A percentile compares a stretch with the other conserved stretches of the same genome.
Evolutionary conservation across 2,797 vertebrate species (phyloP).

Genomic region (Eulemur mongoz): DNA sequence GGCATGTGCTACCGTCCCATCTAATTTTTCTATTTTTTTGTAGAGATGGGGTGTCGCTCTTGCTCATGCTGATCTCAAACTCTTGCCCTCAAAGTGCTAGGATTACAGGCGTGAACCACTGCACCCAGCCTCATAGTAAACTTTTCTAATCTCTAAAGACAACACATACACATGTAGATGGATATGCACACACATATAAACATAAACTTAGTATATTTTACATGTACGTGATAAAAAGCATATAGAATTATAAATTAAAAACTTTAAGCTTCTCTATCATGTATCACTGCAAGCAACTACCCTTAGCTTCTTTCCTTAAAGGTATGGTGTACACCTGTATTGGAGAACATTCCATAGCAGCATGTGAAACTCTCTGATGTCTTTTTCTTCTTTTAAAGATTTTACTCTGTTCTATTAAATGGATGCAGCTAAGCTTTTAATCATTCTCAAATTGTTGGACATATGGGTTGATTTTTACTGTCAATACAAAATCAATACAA

Average conservation of each 20-base stretch:
- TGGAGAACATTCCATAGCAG: not conserved
- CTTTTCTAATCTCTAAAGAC: not conserved
- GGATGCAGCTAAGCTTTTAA: not conserved
- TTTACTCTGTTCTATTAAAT: not conserved
- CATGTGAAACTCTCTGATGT: not conserved
- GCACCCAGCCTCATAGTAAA: no score
- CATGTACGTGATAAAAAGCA: not conserved
- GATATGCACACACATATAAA: not conserved
- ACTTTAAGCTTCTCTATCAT: not conserved
- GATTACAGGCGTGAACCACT: no score
- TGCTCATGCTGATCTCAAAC: no score
- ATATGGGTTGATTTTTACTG: not conserved
- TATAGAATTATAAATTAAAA: slow-evolving; percentile 6
- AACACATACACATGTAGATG: not conserved
- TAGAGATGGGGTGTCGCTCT: no score
- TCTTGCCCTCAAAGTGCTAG: no score
- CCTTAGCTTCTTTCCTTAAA: not conserved
- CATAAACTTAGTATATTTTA: not conserved
- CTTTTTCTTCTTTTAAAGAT: not conserved
- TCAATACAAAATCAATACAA: not conserved
- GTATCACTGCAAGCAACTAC: not conserved
- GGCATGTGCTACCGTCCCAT: no score
- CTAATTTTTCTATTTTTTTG: no score
- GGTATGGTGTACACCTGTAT: not conserved
- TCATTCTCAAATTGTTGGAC: not conserved